A percentile compares a stretch with the other conserved stretches of the same genome.
phyloP scores from a whole-genome alignment of 2,888 invertebrate species.

The Pandemis heparana region DNA sequence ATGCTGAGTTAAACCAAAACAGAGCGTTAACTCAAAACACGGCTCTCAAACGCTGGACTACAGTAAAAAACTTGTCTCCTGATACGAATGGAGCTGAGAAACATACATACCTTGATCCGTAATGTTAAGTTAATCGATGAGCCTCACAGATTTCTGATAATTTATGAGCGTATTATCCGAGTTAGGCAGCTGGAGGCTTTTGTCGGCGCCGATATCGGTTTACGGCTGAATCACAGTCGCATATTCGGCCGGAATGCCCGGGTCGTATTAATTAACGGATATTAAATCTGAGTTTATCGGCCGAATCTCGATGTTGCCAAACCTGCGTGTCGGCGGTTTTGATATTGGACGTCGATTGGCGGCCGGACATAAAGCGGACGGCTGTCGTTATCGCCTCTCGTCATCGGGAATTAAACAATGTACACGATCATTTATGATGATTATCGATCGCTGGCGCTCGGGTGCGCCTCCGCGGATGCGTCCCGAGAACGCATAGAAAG shows the following conservation, averaged over 20 bases:
- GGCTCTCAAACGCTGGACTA: slow-evolving; percentile 44
- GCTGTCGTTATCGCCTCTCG: slow-evolving; percentile 76
- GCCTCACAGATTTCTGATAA: slow-evolving; percentile 78
- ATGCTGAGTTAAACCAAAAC: slow-evolving; percentile 58
- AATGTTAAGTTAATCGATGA: slow-evolving; percentile 71
- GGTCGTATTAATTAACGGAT: slow-evolving; percentile 85
- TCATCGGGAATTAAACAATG: slow-evolving; percentile 82
- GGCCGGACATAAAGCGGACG: slow-evolving; percentile 64
- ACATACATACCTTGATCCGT: slow-evolving; percentile 29
- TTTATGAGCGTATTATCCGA: slow-evolving; percentile 83
- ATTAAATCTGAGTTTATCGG: slow-evolving; percentile 84
- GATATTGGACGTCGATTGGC: slow-evolving; percentile 68
- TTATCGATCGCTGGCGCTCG: slow-evolving; percentile 61
- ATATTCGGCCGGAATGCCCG: slow-evolving; percentile 79
- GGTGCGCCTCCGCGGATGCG: slow-evolving; percentile 53
- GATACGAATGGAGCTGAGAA: slow-evolving; percentile 31
- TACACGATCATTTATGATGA: slow-evolving; percentile 78
- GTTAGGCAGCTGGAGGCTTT: slow-evolving; percentile 75
- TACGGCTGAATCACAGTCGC: slow-evolving; percentile 80
- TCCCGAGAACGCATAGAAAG: slow-evolving; percentile 51
- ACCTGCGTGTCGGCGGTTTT: slow-evolving; percentile 78
- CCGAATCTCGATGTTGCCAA: slow-evolving; percentile 82
- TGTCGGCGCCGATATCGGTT: slow-evolving; percentile 79
- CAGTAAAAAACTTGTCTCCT: slow-evolving; percentile 45
- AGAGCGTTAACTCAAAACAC: slow-evolving; percentile 48